Conservation (phyloP, 2,113 vertebrate species). For the Clinocottus analis region DNA sequence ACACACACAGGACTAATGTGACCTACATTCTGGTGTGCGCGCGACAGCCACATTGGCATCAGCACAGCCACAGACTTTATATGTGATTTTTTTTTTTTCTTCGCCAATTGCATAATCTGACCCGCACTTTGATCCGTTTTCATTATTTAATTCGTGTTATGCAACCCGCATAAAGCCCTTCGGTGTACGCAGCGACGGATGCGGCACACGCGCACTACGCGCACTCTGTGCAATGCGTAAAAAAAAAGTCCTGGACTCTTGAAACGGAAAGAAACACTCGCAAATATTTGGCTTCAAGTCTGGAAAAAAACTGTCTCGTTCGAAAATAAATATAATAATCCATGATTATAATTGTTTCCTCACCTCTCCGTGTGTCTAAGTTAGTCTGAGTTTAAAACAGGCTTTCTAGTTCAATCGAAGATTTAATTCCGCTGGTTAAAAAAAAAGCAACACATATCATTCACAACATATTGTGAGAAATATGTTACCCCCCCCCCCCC, state of each 20-base stretch:
- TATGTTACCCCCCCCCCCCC: slow-evolving; percentile 23
- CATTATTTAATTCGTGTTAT: slow-evolving; percentile 69
- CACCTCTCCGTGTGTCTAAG: neutral
- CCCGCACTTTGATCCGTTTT: slow-evolving; percentile 49
- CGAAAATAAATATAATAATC: too few species aligned
- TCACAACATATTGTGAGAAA: slow-evolving; percentile 26
- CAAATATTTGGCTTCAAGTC: too few species aligned
- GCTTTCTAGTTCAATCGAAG: slow-evolving; percentile 21
- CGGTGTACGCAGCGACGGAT: neutral
- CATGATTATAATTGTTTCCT: neutral
- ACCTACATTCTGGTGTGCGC: slow-evolving; percentile 81
- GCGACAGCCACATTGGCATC: slow-evolving; percentile 70
- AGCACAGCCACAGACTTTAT: slow-evolving; percentile 53
- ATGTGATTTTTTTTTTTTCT: slow-evolving; percentile 47
- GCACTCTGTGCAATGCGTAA: neutral
- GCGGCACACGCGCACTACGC: neutral
- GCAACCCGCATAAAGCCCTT: slow-evolving; percentile 52
- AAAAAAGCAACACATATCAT: neutral
- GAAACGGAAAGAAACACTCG: too few species aligned
- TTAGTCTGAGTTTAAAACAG: neutral
- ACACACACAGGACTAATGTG: slow-evolving; percentile 77
- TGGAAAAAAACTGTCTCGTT: too few species aligned
- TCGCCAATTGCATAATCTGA: slow-evolving; percentile 76
- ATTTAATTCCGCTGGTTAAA: neutral
- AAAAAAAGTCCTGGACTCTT: neutral